Evolutionary conservation across 2,797 vertebrate species (phyloP), one percentile per base, ranked within the genome.

Genomic region (Sebastes trivittatus): DNA sequence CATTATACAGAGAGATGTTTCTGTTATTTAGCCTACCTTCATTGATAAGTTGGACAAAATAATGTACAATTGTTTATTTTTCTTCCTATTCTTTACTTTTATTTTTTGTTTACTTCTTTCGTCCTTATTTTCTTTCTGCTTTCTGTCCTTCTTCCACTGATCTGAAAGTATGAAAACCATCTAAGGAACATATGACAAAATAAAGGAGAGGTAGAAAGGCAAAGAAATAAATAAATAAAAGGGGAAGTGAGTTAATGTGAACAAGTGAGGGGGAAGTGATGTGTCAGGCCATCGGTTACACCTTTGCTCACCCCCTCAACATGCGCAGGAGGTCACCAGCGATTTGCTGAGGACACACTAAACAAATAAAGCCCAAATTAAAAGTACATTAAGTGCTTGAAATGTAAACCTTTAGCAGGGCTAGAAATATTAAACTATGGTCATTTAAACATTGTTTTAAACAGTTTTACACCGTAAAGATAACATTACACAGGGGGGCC

Each of bases 401-500:
- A 93, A 93, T 82, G 87, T 93, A 93, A 94, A 93, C 92, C 82
- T 93, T 88, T 72, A 89, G 89, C 83, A 23, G 72, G 72, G 79
- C 85, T 84, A 88, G 87, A 84, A 92, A 92, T 87, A 92, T 91
- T 91, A 74, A 93, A 91, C 91, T 87, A 72, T 80, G 85, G n/a
- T 91, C 84, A 77, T 93, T 94, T 87, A 91, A 95, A 94, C 92
- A 89, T 87, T 59, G 78, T 89, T 94, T 93, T 89, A 94, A 94
- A 95, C 88, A 92, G 90, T 93, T 95, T 95, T 94, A 93, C 91
- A 86, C 80, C 22, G 69, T 88, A 93, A 94, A 94, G 88, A 93
- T 80, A 94, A 94, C 89, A 93, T 84, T 73, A 89, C 86, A 82
- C 81, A 71, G 86, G 80, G 88, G 81, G 91, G 90, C 87, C 91